A percentile compares a stretch with the other conserved stretches of the same genome.
Conservation (phyloP, 2,113 vertebrate species). For the Misgurnus mizolepis region DNA sequence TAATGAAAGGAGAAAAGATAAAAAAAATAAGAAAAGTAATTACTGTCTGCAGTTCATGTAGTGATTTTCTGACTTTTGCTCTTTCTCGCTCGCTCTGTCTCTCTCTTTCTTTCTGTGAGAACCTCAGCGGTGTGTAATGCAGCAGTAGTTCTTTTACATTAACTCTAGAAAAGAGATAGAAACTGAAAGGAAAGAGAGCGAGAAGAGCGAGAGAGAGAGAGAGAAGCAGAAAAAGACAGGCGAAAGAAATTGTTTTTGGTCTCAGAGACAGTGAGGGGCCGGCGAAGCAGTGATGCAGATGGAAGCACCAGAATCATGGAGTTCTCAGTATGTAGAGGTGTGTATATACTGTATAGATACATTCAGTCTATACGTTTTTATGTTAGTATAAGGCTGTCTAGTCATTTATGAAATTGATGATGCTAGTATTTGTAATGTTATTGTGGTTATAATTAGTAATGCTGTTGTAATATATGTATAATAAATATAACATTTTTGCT, state of each 20-base stretch:
- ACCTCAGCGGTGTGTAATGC: background rate
- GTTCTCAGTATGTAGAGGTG: conserved; percentile 56
- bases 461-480: no score
- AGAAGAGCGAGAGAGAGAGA: conserved; percentile 27
- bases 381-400: background rate
- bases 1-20: conserved; percentile 54
- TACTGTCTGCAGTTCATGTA: conserved; percentile 56
- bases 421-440: background rate
- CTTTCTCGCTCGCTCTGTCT: conserved; percentile 31
- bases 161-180: conserved; percentile 29
- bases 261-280: conserved; percentile 11
- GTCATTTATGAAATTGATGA: background rate
- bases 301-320: conserved; percentile 24
- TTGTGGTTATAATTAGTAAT: background rate
- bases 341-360: background rate
- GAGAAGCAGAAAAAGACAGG: conserved; percentile 28
- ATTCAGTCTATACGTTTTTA: background rate
- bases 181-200: conserved; percentile 4
- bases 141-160: background rate
- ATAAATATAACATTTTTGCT: background rate
- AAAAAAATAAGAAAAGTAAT: conserved; percentile 38
- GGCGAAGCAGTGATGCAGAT: conserved; percentile 21
- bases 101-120: conserved; percentile 41
- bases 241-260: conserved; percentile 14
- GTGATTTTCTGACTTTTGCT: conserved; percentile 43